phyloP scores from a whole-genome alignment of 2,113 vertebrate genomes.

The Steatornis caripensis region DNA sequence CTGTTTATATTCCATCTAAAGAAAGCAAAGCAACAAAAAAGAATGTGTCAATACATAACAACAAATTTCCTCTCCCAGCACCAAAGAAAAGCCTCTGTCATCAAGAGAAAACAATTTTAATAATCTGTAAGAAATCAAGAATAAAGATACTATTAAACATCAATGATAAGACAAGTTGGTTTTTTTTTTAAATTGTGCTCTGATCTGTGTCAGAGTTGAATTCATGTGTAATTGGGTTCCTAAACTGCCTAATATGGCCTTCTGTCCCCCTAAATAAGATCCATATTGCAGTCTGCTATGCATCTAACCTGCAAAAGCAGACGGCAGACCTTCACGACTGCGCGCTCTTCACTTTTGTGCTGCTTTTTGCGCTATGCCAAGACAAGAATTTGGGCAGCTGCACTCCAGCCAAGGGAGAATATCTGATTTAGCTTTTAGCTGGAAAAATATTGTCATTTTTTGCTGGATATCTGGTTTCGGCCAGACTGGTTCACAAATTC shows the following conservation, averaged over 20 bases:
- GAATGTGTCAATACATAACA: neutral
- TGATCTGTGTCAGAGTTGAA: neutral
- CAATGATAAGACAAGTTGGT: fast-evolving
- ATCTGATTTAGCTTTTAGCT: neutral
- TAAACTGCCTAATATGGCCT: neutral
- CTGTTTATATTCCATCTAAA: neutral
- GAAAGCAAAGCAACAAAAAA: neutral
- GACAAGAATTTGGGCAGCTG: neutral
- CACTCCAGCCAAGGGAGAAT: neutral
- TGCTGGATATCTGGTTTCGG: neutral
- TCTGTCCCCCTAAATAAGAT: neutral
- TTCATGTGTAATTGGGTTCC: neutral
- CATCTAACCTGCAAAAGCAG: neutral
- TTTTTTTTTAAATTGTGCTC: neutral
- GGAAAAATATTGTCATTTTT: neutral
- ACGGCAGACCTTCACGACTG: fast-evolving
- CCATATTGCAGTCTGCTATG: neutral
- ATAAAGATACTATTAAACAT: neutral
- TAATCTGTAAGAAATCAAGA: neutral
- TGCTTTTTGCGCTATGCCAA: neutral
- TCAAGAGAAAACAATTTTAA: neutral
- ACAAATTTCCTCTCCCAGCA: neutral
- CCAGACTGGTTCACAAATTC: neutral
- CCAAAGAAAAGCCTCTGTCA: neutral
- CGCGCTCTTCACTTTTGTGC: neutral